phyloP scores from a whole-genome alignment of 1,140 invertebrate species.

The Dinothrombium tinctorium region DNA sequence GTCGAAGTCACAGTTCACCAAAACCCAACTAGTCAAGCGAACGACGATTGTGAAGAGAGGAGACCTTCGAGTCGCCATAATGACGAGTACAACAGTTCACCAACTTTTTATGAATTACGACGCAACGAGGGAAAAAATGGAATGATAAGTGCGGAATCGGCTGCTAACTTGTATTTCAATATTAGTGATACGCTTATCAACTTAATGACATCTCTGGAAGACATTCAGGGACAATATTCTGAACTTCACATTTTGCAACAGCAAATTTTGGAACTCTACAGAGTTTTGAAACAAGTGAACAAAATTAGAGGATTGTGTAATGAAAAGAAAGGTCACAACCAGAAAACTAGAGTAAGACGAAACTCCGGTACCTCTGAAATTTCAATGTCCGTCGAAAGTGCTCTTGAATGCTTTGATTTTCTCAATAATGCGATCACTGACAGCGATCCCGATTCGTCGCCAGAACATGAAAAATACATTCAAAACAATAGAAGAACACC shows the following conservation, averaged over 20 bases:
- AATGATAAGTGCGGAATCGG: not conserved
- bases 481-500: not conserved
- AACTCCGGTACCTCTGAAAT: conserved; percentile 22
- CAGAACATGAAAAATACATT: not conserved
- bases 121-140: not conserved
- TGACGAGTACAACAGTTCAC: not conserved
- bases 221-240: conserved; percentile 26
- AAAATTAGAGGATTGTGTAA: not conserved
- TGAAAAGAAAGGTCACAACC: not conserved
- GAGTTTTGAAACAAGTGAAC: conserved; percentile 21
- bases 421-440: conserved; percentile 24
- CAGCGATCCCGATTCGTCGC: conserved; percentile 16
- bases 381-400: conserved; percentile 28
- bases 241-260: conserved; percentile 24
- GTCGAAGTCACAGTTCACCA: conserved; percentile 3
- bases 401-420: conserved; percentile 31
- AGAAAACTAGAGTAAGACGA: conserved; percentile 14
- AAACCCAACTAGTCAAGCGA: not conserved
- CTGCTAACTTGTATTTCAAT: conserved; percentile 1
- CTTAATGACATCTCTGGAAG: conserved; percentile 21
- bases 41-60: too few species aligned
- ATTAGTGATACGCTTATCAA: conserved; percentile 7
- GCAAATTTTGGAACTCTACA: conserved; percentile 20
- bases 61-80: too few species aligned
- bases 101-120: not conserved